A percentile compares a stretch with the other conserved stretches of the same genome.
phyloP scores from a whole-genome alignment of 2,113 vertebrate genomes.

The Sinocyclocheilus rhinocerous region DNA sequence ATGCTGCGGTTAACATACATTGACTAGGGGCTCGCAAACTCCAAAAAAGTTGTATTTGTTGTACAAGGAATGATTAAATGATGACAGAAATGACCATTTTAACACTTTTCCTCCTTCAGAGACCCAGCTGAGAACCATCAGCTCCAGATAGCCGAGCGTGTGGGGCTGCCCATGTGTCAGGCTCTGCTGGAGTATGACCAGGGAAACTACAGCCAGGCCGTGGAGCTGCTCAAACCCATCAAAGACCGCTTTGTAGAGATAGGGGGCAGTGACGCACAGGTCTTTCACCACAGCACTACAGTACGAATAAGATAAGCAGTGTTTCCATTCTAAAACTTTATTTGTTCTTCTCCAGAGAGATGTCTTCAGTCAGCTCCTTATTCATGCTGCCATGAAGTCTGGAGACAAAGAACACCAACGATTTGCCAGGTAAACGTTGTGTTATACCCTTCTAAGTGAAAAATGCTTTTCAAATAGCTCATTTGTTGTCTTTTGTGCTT shows the following conservation, averaged over 20 bases:
- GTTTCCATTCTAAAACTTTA: not conserved
- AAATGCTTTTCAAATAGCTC: not conserved
- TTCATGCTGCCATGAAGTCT: constrained; percentile 87
- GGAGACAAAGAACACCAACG: constrained; percentile 77
- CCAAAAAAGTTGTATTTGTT: not conserved
- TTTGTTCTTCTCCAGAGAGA: constrained; percentile 82
- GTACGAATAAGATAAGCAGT: not conserved
- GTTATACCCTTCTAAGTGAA: not conserved
- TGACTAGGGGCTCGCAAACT: not conserved
- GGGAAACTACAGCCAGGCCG: constrained; percentile 77
- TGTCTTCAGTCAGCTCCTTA: constrained; percentile 87
- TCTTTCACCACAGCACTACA: constrained; percentile 60
- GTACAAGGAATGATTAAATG: not conserved
- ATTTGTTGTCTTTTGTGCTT: not conserved
- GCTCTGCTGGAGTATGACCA: constrained; percentile 85
- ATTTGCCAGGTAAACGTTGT: constrained; percentile 79
- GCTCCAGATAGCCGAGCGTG: constrained; percentile 70
- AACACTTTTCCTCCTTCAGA: constrained; percentile 66
- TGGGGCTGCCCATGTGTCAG: constrained; percentile 87
- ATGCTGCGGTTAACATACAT: not conserved
- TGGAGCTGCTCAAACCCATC: constrained; percentile 86
- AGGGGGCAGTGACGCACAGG: constrained; percentile 95
- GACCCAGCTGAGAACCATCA: constrained; percentile 79
- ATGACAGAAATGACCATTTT: not conserved
- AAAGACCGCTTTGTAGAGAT: constrained; percentile 77